Percentiles rank a stretch among this genome's conserved stretches.
Conservation (phyloP, 2,797 vertebrate genomes). For the Okamejei kenojei region DNA sequence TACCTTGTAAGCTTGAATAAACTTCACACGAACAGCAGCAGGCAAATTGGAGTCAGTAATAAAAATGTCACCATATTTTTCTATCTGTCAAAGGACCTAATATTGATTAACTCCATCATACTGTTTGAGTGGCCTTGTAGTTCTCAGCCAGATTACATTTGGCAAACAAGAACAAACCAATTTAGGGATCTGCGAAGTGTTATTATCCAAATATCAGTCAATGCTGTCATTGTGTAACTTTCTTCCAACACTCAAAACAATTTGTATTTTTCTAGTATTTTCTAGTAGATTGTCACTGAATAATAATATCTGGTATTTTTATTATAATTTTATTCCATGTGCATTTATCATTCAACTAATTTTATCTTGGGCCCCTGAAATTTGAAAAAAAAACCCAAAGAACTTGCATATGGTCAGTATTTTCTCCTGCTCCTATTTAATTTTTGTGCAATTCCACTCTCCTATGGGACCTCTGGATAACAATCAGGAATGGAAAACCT, state of each 20-base stretch:
- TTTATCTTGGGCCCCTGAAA: slow-evolving; percentile 2
- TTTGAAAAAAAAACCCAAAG: background rate
- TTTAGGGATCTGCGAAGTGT: background rate
- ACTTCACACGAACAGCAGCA: background rate
- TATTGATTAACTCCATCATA: background rate
- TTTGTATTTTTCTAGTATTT: slow-evolving; percentile 10
- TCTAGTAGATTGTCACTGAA: slow-evolving; percentile 7
- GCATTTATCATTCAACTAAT: background rate
- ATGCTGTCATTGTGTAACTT: background rate
- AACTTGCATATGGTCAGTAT: slow-evolving; percentile 17
- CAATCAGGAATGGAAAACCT: background rate
- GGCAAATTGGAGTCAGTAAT: background rate
- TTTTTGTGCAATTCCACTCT: background rate
- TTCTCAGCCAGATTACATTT: background rate
- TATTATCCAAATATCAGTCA: background rate
- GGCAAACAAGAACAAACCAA: background rate
- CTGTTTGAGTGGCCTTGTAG: background rate
- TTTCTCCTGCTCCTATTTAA: background rate
- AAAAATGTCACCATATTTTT: background rate
- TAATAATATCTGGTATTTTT: slow-evolving; percentile 1
- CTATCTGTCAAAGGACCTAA: background rate
- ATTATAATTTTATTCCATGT: background rate
- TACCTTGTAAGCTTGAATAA: background rate
- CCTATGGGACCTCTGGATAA: background rate
- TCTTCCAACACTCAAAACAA: background rate